phyloP scores from a whole-genome alignment of 2,797 vertebrate genomes.

The Poecilia gillii region DNA sequence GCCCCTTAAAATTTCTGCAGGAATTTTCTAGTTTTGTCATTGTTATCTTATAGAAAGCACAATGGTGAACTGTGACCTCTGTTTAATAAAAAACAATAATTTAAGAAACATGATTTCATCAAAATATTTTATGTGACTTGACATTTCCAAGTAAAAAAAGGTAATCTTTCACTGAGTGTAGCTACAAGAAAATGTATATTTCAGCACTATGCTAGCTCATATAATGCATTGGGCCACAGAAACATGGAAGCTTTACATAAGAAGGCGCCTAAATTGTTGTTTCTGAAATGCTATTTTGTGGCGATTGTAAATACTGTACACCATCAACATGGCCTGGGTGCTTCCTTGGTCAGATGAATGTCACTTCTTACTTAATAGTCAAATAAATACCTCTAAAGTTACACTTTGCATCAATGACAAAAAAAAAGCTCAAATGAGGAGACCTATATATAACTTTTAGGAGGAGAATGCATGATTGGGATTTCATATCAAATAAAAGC shows the following conservation, averaged over 20 bases:
- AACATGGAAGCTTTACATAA: constrained; percentile 18
- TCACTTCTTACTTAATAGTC: constrained; percentile 2
- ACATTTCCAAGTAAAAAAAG: no score
- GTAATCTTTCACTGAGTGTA: neutral
- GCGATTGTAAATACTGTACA: constrained; percentile 9
- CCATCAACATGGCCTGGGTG: neutral
- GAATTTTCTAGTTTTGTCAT: no score
- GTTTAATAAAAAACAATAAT: neutral
- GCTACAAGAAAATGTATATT: neutral
- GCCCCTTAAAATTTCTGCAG: no score
- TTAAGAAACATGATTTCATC: neutral
- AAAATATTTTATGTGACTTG: neutral
- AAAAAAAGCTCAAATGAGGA: neutral
- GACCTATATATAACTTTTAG: neutral
- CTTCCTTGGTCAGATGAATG: neutral
- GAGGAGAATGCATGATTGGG: constrained; percentile 10
- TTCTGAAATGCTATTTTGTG: constrained; percentile 19
- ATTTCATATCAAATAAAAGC: constrained; percentile 43
- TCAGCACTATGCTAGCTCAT: constrained; percentile 4
- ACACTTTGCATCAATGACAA: constrained; percentile 3
- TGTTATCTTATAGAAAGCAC: neutral
- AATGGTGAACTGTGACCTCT: neutral
- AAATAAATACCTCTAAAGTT: neutral
- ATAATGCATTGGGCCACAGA: constrained; percentile 13
- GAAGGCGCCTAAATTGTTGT: constrained; percentile 14